Conservation (phyloP, 2,113 vertebrate genomes). For the Fukomys damarensis region DNA sequence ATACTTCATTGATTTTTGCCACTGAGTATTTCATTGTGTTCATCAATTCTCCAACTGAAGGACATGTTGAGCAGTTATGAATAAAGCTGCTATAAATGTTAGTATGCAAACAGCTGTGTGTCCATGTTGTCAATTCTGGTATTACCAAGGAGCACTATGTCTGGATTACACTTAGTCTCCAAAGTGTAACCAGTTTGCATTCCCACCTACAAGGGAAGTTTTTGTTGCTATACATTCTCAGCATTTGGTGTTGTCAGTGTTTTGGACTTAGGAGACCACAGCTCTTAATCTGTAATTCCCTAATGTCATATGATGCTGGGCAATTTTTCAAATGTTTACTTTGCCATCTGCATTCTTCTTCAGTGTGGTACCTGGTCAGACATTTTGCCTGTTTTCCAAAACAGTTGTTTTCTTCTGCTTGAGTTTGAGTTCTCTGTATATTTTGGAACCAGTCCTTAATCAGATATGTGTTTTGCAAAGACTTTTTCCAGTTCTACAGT, state of each 20-base stretch:
- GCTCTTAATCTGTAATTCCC: background rate
- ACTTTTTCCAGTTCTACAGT: background rate
- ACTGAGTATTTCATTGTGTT: background rate
- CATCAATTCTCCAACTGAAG: background rate
- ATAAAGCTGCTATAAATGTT: background rate
- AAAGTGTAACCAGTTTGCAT: background rate
- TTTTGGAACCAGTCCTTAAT: background rate
- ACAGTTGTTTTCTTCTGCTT: background rate
- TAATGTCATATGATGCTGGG: background rate
- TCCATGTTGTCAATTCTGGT: background rate
- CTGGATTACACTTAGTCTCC: background rate
- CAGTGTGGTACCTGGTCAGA: background rate
- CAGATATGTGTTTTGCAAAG: background rate
- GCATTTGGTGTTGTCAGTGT: slow-evolving; percentile 9
- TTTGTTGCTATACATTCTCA: background rate
- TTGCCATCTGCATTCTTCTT: background rate
- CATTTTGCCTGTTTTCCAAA: background rate
- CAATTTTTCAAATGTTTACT: background rate
- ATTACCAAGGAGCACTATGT: background rate
- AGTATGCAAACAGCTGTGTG: background rate
- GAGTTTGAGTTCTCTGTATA: background rate
- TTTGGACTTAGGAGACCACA: background rate
- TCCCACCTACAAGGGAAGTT: background rate
- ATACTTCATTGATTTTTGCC: background rate
- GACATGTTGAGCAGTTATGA: background rate